Base-by-base conservation (phyloP, 2,888 invertebrate genomes). In the Andrena bicolor region DNA sequence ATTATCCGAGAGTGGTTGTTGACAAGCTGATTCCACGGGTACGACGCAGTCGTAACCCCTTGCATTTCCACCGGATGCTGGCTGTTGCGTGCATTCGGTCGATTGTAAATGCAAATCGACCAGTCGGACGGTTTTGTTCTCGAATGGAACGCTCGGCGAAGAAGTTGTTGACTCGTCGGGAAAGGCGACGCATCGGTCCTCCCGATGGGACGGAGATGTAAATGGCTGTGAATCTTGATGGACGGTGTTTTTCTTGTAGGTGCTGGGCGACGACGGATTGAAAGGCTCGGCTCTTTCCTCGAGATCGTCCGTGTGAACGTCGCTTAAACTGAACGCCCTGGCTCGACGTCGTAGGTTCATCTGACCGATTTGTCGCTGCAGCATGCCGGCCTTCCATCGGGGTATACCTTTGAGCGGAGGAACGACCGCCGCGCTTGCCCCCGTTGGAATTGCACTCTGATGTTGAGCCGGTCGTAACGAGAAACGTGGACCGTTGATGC, bases 291-390 rank as follows among this genome's bases (percentile, higher is more conserved):
- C 1, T 20, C 48, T 30, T 7, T 77, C 86, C 3, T 73, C 80
- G 0, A 76, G 58, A n/a, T 80, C 71, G 3, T 92, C 90, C 2
- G 90, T 77, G 26, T 92, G 87, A 2, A 94, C 93, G 41, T 94
- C 94, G 74, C 93, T 92, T 5, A 94, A 78, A 70, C 94, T 94
- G 71, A 92, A 93, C 0, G 94, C 94, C 49, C 94, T 81, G 0
- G 86, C 92, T 7, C 93, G 90, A 28, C 90, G 89, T 65, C 91
- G 92, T 28, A 92, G 84, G 69, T 90, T 91, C 73, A 91, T 90
- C 56, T 93, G 91, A 32, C 90, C 90, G 23, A 93, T 92, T 58
- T 94, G 93, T 3, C 94, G 87, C 60, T 93, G 93, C 3, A 93
- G 85, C 90, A 93, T 88, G 0, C 93, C 93, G 6, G 92, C 93